These are phyloP conservation scores for Ectropis crepuscularia DNA, from an alignment of 2,888 invertebrate species.

Conservation along the genomic window DNA sequence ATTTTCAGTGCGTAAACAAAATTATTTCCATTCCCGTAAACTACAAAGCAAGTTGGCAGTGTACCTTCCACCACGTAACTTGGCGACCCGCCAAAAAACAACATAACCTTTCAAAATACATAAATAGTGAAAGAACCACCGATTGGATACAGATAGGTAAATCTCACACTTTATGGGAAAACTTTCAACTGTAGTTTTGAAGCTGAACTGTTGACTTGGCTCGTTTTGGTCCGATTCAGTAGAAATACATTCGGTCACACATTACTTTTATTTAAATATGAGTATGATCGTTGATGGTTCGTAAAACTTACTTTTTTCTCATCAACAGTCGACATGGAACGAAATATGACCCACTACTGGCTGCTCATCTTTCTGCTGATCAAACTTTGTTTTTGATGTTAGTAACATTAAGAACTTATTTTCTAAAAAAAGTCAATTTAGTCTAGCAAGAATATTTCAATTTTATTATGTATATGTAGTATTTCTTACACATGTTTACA, in stretches of 20 bases:
- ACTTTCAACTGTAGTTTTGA: constrained; percentile 27
- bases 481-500: too few species aligned
- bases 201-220: constrained; percentile 19
- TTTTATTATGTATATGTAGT: too few species aligned
- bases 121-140: constrained; percentile 34
- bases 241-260: not conserved
- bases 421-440: too few species aligned
- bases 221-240: constrained; percentile 4
- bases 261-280: not conserved
- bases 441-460: too few species aligned
- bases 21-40: constrained; percentile 32
- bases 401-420: too few species aligned
- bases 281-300: not conserved
- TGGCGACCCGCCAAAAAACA: constrained; percentile 33
- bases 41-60: constrained; percentile 24
- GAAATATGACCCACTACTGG: too few species aligned
- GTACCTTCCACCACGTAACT: constrained; percentile 31
- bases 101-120: constrained; percentile 37
- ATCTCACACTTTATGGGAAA: constrained; percentile 30
- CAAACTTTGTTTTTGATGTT: too few species aligned
- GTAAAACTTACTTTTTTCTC: not conserved
- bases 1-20: constrained; percentile 32
- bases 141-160: constrained; percentile 30
- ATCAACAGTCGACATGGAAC: not conserved
- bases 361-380: too few species aligned